phyloP scores from a whole-genome alignment of 2,113 vertebrate genomes.

The Indicator indicator region DNA sequence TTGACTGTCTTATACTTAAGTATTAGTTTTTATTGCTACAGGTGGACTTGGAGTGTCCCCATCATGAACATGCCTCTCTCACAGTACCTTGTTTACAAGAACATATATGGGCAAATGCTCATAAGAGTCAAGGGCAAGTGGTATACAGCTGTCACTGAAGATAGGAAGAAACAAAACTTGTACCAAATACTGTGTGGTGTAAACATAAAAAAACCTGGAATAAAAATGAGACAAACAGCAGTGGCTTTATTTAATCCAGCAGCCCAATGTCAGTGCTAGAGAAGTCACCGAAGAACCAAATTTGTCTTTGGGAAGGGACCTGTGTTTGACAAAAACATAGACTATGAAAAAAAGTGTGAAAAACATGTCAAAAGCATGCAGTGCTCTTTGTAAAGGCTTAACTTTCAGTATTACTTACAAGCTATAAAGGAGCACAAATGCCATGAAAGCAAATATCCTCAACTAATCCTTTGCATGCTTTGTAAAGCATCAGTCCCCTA shows the following conservation, averaged over 20 bases:
- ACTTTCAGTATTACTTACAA: not conserved
- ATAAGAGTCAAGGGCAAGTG: not conserved
- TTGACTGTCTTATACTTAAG: not conserved
- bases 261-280: not conserved
- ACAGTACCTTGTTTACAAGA: not conserved
- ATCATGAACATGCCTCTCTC: not conserved
- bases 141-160: not conserved
- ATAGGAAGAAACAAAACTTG: not conserved
- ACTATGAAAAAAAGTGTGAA: not conserved
- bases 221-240: not conserved
- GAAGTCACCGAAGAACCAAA: not conserved
- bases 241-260: not conserved
- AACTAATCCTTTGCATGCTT: not conserved
- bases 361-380: not conserved
- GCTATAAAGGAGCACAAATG: not conserved
- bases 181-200: not conserved
- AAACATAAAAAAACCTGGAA: not conserved
- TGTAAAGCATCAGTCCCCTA: not conserved
- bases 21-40: not conserved
- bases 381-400: not conserved
- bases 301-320: not conserved
- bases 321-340: not conserved
- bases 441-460: not conserved
- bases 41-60: not conserved
- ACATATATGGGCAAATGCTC: rapidly evolving